phyloP scores from a whole-genome alignment of 1,140 invertebrate genomes.

The Littorina saxatilis region DNA sequence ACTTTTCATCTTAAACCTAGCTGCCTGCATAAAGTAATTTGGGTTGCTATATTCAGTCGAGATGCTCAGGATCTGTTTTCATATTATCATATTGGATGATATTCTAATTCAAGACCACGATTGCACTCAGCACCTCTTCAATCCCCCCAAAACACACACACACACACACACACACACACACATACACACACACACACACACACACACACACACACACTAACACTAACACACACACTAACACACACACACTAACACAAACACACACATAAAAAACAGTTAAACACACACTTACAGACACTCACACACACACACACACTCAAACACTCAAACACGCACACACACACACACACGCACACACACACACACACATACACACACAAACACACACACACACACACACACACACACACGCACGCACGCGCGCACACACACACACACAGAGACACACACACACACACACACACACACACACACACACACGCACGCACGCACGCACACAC shows the following conservation, averaged over 20 bases:
- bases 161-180: slow-evolving; percentile 15
- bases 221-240: slow-evolving; percentile 20
- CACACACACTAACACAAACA: neutral
- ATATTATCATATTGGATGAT: too few species aligned
- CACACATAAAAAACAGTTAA: neutral
- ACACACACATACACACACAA: slow-evolving; percentile 12
- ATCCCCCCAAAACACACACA: too few species aligned
- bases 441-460: neutral
- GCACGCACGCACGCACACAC: neutral
- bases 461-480: neutral
- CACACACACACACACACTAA: slow-evolving; percentile 15
- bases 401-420: slow-evolving; percentile 14
- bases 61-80: too few species aligned
- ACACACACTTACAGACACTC: neutral
- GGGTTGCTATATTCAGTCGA: too few species aligned
- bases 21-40: too few species aligned
- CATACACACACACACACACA: slow-evolving; percentile 5
- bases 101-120: too few species aligned
- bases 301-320: neutral
- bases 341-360: slow-evolving; percentile 4
- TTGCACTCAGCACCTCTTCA: too few species aligned
- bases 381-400: slow-evolving; percentile 23
- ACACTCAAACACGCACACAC: neutral
- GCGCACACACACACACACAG: neutral
- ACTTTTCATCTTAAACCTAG: too few species aligned